These are phyloP conservation scores for Vanessa cardui DNA, from an alignment of 2,888 invertebrate genomes.

Conservation along the genomic window DNA sequence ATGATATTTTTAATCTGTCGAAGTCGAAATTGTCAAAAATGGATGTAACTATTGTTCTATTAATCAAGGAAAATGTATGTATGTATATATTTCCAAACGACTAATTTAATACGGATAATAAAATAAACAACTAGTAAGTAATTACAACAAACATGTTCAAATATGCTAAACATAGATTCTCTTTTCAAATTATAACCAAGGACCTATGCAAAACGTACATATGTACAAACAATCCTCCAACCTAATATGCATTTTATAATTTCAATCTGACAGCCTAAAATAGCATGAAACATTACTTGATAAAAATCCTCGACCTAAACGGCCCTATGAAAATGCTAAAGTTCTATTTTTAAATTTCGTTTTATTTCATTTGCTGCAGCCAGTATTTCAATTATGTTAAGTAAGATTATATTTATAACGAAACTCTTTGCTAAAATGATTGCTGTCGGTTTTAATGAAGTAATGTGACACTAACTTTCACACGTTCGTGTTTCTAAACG, in stretches of 20 bases:
- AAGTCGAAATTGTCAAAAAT: neutral
- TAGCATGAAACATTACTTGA: neutral
- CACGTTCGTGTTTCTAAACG: conserved; percentile 7
- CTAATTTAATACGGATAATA: too few species aligned
- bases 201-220: neutral
- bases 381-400: neutral
- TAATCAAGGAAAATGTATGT: neutral
- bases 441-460: neutral
- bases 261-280: neutral
- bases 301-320: neutral
- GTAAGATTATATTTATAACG: too few species aligned
- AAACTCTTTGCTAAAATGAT: conserved; percentile 2
- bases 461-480: conserved; percentile 13
- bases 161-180: neutral
- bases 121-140: neutral
- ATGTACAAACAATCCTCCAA: neutral
- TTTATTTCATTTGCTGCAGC: conserved; percentile 12
- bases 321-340: neutral
- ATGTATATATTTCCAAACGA: neutral
- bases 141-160: neutral
- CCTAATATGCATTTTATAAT: conserved; percentile 3
- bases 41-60: neutral
- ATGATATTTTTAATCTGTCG: too few species aligned
- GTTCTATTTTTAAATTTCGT: conserved; percentile 37
- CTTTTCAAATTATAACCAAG: conserved; percentile 2